These are phyloP conservation scores for Leptodactylus fallax DNA, from an alignment of 2,797 vertebrate species.

Conservation along the genomic window DNA sequence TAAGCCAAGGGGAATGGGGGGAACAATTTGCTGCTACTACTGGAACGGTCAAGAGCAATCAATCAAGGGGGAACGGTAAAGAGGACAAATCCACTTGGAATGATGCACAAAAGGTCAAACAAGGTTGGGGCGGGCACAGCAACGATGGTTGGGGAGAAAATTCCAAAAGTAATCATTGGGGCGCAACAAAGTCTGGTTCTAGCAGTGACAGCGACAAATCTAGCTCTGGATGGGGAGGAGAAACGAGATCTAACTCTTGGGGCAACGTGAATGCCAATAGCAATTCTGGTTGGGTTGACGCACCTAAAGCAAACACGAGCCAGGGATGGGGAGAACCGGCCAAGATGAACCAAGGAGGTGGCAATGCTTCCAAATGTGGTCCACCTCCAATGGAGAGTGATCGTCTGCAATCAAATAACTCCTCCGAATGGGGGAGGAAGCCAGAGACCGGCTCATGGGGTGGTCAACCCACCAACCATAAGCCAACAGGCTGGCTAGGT, in stretches of 20 bases:
- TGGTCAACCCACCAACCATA: constrained; percentile 76
- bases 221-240: constrained; percentile 89
- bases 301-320: constrained; percentile 82
- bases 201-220: constrained; percentile 94
- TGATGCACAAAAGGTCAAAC: constrained; percentile 87
- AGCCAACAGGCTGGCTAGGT: constrained; percentile 89
- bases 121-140: constrained; percentile 80
- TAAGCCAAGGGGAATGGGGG: constrained; percentile 87
- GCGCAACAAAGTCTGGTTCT: constrained; percentile 86
- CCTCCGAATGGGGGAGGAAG: constrained; percentile 88
- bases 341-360: constrained; percentile 86
- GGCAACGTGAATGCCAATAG: constrained; percentile 81
- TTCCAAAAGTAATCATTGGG: constrained; percentile 88
- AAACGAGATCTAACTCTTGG: constrained; percentile 82
- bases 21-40: constrained; percentile 83
- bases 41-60: constrained; percentile 83
- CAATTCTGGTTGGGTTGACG: constrained; percentile 86
- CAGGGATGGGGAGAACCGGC: constrained; percentile 88
- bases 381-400: constrained; percentile 63
- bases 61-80: constrained; percentile 87
- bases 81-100: constrained; percentile 91
- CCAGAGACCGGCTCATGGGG: constrained; percentile 83
- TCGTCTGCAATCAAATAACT: constrained; percentile 67
- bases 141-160: constrained; percentile 85
- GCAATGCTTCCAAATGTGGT: constrained; percentile 78